These are phyloP conservation scores for Pteromalus puparum DNA, from an alignment of 1,140 invertebrate species.

Conservation along the genomic window DNA sequence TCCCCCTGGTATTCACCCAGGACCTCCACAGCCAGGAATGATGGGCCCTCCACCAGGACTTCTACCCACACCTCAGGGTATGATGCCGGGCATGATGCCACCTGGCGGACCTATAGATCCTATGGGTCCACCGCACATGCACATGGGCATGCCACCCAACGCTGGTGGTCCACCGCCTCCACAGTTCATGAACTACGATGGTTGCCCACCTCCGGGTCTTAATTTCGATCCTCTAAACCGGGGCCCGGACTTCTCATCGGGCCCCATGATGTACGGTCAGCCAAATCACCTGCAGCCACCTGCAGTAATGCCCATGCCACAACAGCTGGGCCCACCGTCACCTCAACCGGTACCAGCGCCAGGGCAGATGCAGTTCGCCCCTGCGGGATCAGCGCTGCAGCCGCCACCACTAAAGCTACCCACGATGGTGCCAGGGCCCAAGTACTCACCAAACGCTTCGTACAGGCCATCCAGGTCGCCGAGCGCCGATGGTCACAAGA, in stretches of 20 bases:
- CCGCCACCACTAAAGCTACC: background rate
- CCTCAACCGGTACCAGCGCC: slow-evolving; percentile 70
- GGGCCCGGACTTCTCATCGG: slow-evolving; percentile 60
- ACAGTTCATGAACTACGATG: slow-evolving; percentile 39
- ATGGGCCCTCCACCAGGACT: slow-evolving; percentile 34
- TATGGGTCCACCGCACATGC: background rate
- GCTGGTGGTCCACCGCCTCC: slow-evolving; percentile 1
- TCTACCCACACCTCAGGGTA: slow-evolving; percentile 23
- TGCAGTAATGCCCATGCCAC: background rate
- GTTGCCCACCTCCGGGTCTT: slow-evolving; percentile 58
- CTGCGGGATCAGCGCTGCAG: background rate
- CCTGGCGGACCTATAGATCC: slow-evolving; percentile 1
- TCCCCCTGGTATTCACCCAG: slow-evolving; percentile 53
- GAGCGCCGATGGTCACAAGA: slow-evolving; percentile 28
- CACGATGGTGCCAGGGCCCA: background rate
- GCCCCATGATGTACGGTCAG: slow-evolving; percentile 65
- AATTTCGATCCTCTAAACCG: slow-evolving; percentile 61
- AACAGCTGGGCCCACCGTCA: slow-evolving; percentile 47
- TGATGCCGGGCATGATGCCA: slow-evolving; percentile 44
- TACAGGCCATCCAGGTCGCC: slow-evolving; percentile 1
- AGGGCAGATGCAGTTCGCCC: background rate
- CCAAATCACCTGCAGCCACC: slow-evolving; percentile 53
- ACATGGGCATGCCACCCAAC: background rate
- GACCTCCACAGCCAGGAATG: slow-evolving; percentile 37
- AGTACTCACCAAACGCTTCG: slow-evolving; percentile 28